A percentile compares a stretch with the other conserved stretches of the same genome.
These are phyloP conservation scores for Philhelius pedissequus DNA, from an alignment of 2,888 invertebrate genomes.

Conservation along the genomic window DNA sequence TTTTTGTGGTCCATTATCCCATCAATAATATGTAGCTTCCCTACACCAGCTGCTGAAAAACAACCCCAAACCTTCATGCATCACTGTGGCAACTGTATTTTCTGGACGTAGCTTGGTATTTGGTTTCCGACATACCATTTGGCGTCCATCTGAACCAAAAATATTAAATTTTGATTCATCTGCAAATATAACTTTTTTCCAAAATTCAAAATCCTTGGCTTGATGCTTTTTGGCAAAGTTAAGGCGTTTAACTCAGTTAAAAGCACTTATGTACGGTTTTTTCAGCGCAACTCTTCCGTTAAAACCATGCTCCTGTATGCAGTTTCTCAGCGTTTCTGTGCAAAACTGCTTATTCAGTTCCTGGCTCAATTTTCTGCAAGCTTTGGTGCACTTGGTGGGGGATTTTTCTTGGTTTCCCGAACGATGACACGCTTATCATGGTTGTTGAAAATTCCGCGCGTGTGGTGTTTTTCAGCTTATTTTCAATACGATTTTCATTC, in stretches of 20 bases:
- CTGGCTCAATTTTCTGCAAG: background rate
- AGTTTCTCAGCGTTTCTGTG: background rate
- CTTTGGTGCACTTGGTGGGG: conserved; percentile 17
- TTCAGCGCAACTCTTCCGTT: conserved; percentile 10
- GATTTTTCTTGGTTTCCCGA: background rate
- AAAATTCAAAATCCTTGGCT: conserved; percentile 43
- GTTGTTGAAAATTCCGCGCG: too few species aligned
- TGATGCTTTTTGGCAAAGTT: background rate
- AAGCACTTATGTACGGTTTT: background rate
- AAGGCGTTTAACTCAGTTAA: background rate
- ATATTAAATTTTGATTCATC: conserved; percentile 64
- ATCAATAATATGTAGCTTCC: conserved; percentile 69
- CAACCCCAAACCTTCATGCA: too few species aligned
- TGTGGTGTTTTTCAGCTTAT: background rate
- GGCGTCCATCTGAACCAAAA: conserved; percentile 35
- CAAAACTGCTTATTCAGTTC: background rate
- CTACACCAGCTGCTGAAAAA: conserved; percentile 67
- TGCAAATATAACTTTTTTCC: conserved; percentile 50
- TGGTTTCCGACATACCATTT: conserved; percentile 62
- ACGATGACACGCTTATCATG: too few species aligned
- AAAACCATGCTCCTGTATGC: background rate
- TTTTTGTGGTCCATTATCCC: background rate
- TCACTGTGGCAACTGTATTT: too few species aligned
- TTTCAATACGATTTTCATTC: background rate
- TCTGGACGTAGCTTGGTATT: conserved; percentile 25